Conservation (phyloP, 2,888 invertebrate species). For the Drosophila macrothrix region DNA sequence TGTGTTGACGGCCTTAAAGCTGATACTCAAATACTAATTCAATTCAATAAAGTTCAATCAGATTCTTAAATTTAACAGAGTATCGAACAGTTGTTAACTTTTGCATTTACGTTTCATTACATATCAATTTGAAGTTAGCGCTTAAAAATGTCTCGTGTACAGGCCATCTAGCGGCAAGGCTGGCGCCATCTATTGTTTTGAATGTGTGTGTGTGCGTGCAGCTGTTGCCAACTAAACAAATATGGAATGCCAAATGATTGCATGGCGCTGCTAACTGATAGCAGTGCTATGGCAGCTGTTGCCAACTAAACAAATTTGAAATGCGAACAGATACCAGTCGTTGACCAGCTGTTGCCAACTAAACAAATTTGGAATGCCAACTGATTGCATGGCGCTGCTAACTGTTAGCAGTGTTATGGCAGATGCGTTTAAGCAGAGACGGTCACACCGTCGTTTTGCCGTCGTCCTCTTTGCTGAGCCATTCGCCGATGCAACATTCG, state of each 20-base stretch:
- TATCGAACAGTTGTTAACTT: background rate
- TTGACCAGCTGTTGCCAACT: slow-evolving; percentile 25
- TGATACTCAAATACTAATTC: slow-evolving; percentile 9
- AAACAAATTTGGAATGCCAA: slow-evolving; percentile 9
- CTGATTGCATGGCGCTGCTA: slow-evolving; percentile 9
- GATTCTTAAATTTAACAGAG: background rate
- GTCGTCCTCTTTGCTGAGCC: slow-evolving; percentile 54
- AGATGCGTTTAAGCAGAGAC: background rate
- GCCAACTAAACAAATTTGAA: slow-evolving; percentile 13
- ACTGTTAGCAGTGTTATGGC: background rate
- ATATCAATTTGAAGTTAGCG: slow-evolving; percentile 5
- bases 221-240: slow-evolving; percentile 18
- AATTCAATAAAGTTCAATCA: background rate
- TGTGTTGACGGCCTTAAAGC: slow-evolving; percentile 37
- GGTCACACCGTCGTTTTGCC: slow-evolving; percentile 41
- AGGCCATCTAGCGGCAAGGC: background rate
- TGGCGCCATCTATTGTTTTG: slow-evolving; percentile 4
- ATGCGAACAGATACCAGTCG: slow-evolving; percentile 6
- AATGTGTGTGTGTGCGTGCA: background rate
- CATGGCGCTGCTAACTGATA: slow-evolving; percentile 7
- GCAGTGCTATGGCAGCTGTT: slow-evolving; percentile 4
- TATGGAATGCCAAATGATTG: slow-evolving; percentile 13
- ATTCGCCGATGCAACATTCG: slow-evolving; percentile 64
- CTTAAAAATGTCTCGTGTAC: too few species aligned
- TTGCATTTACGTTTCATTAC: background rate